Evolutionary conservation across 2,888 invertebrate species (phyloP).

Genomic region (Drosophila flavopinicola): DNA sequence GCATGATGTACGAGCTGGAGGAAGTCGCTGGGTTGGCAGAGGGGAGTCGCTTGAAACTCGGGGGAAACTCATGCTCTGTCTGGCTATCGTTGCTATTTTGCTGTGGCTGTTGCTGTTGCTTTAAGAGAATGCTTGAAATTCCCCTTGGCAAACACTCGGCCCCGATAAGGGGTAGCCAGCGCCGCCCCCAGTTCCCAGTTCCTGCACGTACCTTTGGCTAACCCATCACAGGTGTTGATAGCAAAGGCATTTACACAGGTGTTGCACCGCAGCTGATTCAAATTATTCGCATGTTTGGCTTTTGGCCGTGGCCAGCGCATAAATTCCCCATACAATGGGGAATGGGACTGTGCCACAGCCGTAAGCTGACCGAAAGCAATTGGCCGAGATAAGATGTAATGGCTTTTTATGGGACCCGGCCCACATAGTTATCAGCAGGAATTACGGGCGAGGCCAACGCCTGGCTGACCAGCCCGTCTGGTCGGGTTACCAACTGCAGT

Average conservation of each 20-base stretch:
- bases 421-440: slow-evolving; percentile 64
- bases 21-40: slow-evolving; percentile 3
- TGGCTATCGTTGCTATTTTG: slow-evolving; percentile 25
- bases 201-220: background rate
- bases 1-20: slow-evolving; percentile 55
- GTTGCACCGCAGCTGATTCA: slow-evolving; percentile 67
- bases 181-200: background rate
- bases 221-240: slow-evolving; percentile 33
- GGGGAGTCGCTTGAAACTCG: background rate
- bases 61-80: slow-evolving; percentile 1
- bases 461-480: slow-evolving; percentile 16
- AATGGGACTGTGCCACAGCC: slow-evolving; percentile 11
- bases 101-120: slow-evolving; percentile 31
- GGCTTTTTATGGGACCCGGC: slow-evolving; percentile 59
- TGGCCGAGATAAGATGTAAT: slow-evolving; percentile 75
- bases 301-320: slow-evolving; percentile 51
- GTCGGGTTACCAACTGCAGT: slow-evolving; percentile 2
- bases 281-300: slow-evolving; percentile 72
- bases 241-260: slow-evolving; percentile 66
- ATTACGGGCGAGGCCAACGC: slow-evolving; percentile 45
- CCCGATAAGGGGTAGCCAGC: slow-evolving; percentile 3
- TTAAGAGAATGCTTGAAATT: slow-evolving; percentile 55
- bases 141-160: slow-evolving; percentile 47
- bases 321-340: slow-evolving; percentile 50
- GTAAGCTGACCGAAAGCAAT: slow-evolving; percentile 65